Evolutionary conservation across 2,797 vertebrate genomes (phyloP).

Genomic region (Cyprinodon diabolis): DNA sequence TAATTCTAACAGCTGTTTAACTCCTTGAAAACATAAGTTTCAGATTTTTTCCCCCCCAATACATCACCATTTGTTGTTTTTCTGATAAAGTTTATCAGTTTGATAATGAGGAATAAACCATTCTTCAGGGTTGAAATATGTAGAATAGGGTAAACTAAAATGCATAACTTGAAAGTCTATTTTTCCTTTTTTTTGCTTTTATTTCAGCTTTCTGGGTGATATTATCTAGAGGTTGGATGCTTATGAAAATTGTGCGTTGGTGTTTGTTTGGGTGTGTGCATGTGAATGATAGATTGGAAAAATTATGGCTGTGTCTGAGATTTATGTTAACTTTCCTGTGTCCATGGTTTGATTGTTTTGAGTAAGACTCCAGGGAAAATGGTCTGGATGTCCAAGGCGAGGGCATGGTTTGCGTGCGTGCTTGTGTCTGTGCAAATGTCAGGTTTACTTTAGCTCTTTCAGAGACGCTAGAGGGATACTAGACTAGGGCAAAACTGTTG

Average conservation of each 20-base stretch:
- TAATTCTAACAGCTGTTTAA: conserved; percentile 32
- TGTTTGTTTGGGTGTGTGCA: neutral
- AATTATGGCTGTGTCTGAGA: conserved; percentile 45
- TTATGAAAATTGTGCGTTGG: neutral
- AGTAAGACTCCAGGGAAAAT: conserved; percentile 55
- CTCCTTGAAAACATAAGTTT: conserved; percentile 27
- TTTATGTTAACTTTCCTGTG: conserved; percentile 62
- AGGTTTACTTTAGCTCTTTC: conserved; percentile 24
- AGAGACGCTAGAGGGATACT: conserved; percentile 26
- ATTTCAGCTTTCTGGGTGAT: conserved; percentile 30
- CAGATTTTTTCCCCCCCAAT: conserved; percentile 42
- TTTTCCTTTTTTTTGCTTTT: conserved; percentile 9
- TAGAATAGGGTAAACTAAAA: conserved; percentile 1
- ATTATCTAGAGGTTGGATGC: conserved; percentile 6
- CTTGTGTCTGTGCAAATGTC: conserved; percentile 17
- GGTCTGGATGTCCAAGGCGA: conserved; percentile 29
- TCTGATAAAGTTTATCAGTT: conserved; percentile 19
- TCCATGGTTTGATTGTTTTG: conserved; percentile 63
- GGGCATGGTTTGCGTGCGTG: conserved; percentile 32
- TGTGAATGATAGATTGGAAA: conserved; percentile 25
- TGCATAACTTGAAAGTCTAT: conserved; percentile 26
- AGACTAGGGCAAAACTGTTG: conserved; percentile 25
- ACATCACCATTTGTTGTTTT: conserved; percentile 44
- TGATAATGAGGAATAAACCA: conserved; percentile 23
- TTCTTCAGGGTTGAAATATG: conserved; percentile 11